These are phyloP conservation scores for Odontothrips loti DNA, from an alignment of 2,888 invertebrate genomes.

Conservation along the genomic window DNA sequence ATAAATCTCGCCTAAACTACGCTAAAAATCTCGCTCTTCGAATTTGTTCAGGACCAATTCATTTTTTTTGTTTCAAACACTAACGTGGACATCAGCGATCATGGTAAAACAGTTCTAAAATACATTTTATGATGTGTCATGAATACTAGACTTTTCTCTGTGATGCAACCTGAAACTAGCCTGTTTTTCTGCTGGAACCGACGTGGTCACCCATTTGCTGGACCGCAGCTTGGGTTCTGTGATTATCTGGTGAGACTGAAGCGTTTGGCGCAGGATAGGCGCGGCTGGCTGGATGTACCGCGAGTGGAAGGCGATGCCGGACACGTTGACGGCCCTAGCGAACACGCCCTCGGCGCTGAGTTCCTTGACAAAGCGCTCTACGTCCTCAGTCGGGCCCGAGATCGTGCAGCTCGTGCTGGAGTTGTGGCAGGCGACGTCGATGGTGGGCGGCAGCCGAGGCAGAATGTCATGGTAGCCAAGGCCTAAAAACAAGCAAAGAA, in stretches of 20 bases:
- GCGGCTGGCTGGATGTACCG: conserved; percentile 38
- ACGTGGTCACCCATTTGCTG: conserved; percentile 79
- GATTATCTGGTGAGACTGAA: conserved; percentile 51
- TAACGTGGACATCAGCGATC: no score
- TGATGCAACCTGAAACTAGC: no score
- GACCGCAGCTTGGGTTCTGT: conserved; percentile 63
- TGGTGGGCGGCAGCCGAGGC: conserved; percentile 45
- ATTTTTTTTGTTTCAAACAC: no score
- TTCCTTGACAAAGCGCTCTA: conserved; percentile 44
- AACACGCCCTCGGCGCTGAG: conserved; percentile 41
- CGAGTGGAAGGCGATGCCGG: conserved; percentile 38
- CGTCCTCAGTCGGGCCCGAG: conserved; percentile 51
- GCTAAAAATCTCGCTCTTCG: no score
- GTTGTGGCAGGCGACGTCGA: no score
- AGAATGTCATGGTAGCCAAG: conserved; percentile 34
- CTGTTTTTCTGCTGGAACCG: conserved; percentile 66
- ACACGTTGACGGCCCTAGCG: conserved; percentile 37
- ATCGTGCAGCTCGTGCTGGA: conserved; percentile 56
- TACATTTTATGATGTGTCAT: no score
- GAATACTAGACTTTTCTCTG: no score
- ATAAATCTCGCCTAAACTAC: no score
- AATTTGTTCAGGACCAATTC: no score
- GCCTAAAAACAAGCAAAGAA: conserved; percentile 30
- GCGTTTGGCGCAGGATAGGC: conserved; percentile 36
- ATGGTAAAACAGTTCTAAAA: no score